These are phyloP conservation scores for Coturnix japonica DNA, from an alignment of 2,113 vertebrate genomes.

Conservation along the genomic window DNA sequence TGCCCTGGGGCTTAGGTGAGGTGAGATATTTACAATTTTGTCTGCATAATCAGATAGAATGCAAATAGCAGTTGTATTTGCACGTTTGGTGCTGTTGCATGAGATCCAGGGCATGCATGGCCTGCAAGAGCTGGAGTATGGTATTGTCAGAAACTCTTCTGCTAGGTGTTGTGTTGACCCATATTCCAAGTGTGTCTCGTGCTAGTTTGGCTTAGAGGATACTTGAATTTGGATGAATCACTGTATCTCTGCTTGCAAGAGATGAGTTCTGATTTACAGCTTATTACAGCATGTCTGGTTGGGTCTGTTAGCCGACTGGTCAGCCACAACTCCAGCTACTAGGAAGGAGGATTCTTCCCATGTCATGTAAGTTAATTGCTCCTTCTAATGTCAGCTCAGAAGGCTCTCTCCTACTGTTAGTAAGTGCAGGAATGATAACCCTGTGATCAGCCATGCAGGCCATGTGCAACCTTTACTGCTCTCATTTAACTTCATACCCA, in stretches of 20 bases:
- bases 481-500: constrained; percentile 68
- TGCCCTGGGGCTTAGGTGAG: not conserved
- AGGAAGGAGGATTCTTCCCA: not conserved
- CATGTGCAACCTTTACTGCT: constrained; percentile 62
- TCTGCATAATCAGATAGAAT: not conserved
- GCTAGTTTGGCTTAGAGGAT: not conserved
- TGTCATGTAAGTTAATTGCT: not conserved
- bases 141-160: not conserved
- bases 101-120: not conserved
- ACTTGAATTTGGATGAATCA: not conserved
- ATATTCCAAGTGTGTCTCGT: not conserved
- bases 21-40: not conserved
- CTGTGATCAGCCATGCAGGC: constrained; percentile 59
- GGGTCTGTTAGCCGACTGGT: not conserved
- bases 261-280: not conserved
- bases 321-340: accelerated
- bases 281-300: not conserved
- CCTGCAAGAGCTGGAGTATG: not conserved
- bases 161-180: accelerated
- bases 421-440: not conserved
- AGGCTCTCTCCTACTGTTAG: not conserved
- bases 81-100: not conserved
- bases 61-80: not conserved
- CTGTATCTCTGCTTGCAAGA: not conserved
- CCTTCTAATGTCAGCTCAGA: not conserved